These are phyloP conservation scores for Chloropsis hardwickii DNA, from an alignment of 2,113 vertebrate genomes.

Conservation along the genomic window DNA sequence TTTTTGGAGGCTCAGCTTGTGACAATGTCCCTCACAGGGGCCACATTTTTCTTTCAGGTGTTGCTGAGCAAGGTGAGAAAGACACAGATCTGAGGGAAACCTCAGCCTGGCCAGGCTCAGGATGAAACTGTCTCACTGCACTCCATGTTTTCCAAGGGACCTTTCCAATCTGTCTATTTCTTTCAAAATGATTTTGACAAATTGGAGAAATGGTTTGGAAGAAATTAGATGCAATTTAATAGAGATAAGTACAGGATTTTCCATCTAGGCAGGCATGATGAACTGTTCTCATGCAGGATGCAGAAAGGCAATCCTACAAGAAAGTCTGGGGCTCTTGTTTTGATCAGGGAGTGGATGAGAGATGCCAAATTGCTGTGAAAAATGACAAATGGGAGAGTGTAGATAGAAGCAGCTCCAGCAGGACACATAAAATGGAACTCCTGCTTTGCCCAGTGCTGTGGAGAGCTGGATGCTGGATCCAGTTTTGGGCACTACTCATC, in stretches of 20 bases:
- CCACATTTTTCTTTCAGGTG: neutral
- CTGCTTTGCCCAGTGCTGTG: neutral
- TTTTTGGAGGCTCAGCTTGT: neutral
- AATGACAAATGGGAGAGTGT: neutral
- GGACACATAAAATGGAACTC: neutral
- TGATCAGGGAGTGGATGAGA: neutral
- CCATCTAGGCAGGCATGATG: conserved; percentile 15
- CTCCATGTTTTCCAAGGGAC: neutral
- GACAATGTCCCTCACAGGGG: neutral
- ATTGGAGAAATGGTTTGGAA: conserved; percentile 49
- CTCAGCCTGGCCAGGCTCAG: neutral
- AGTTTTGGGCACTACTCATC: neutral
- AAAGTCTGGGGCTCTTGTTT: neutral
- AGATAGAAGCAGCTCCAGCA: neutral
- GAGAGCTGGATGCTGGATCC: neutral
- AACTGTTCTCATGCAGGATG: neutral
- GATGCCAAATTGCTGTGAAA: neutral
- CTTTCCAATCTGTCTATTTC: neutral
- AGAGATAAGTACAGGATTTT: conserved; percentile 2
- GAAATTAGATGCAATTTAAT: conserved; percentile 37
- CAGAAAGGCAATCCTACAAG: neutral
- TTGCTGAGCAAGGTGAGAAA: neutral
- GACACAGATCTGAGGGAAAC: neutral
- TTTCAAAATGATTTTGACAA: conserved; percentile 25
- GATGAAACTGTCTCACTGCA: neutral